A percentile compares a stretch with the other conserved stretches of the same genome.
phyloP scores from a whole-genome alignment of 2,888 invertebrate genomes.

The Orchesella flavescens region DNA sequence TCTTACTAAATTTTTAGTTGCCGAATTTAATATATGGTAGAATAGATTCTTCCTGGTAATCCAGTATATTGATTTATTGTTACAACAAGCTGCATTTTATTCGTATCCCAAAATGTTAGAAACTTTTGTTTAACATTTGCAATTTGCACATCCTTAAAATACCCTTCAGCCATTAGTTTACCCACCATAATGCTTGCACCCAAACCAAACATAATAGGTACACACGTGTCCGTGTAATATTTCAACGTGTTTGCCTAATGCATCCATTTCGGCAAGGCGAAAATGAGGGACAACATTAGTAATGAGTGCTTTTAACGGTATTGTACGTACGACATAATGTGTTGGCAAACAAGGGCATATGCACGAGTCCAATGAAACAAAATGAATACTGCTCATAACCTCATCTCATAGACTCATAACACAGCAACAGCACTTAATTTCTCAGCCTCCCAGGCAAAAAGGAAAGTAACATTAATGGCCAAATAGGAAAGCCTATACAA shows the following conservation, averaged over 20 bases:
- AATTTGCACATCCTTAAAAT: too few relatives aligned
- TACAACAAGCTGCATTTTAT: too few relatives aligned
- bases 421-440: conserved; percentile 23
- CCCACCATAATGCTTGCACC: too few relatives aligned
- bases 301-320: conserved; percentile 7
- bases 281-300: conserved; percentile 45
- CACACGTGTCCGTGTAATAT: background rate
- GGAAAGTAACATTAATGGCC: background rate
- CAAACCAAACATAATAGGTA: background rate
- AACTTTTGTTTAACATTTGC: too few relatives aligned
- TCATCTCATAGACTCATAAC: too few relatives aligned
- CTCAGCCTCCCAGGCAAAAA: background rate
- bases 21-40: too few relatives aligned
- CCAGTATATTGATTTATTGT: too few relatives aligned
- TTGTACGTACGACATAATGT: conserved; percentile 1
- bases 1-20: too few relatives aligned
- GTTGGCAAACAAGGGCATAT: conserved; percentile 14
- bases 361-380: background rate
- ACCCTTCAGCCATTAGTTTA: too few relatives aligned
- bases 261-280: background rate
- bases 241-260: background rate
- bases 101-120: too few relatives aligned
- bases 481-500: background rate
- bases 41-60: too few relatives aligned
- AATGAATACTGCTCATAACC: conserved; percentile 9